These are phyloP conservation scores for Avahi laniger DNA, from an alignment of 2,797 vertebrate genomes.

Conservation along the genomic window DNA sequence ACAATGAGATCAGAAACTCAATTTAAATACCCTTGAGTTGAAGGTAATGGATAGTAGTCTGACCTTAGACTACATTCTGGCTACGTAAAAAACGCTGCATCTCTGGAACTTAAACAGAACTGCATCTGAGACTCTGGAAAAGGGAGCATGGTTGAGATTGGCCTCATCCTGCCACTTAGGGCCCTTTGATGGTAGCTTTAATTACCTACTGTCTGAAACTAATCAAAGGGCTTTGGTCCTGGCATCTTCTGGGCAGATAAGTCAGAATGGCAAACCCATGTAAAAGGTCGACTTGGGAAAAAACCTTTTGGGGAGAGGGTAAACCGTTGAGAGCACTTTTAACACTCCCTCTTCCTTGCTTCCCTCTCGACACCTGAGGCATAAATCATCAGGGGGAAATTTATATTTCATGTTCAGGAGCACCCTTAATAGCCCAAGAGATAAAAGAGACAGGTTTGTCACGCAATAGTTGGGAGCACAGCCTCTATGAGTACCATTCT, in stretches of 20 bases:
- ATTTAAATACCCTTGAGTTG: background rate
- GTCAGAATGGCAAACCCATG: background rate
- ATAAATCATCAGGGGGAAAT: background rate
- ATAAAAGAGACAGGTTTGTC: background rate
- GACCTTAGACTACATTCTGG: background rate
- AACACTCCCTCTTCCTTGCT: background rate
- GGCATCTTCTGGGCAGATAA: background rate
- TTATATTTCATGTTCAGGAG: background rate
- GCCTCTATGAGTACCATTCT: background rate
- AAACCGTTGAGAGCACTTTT: background rate
- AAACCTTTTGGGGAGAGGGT: background rate
- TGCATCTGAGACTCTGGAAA: background rate
- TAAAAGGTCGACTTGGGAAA: background rate
- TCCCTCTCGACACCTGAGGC: background rate
- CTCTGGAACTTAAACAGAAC: background rate
- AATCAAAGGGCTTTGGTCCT: background rate
- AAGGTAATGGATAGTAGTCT: background rate
- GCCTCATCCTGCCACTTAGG: background rate
- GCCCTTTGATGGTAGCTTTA: background rate
- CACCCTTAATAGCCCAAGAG: background rate
- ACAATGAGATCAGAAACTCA: background rate
- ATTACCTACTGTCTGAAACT: background rate
- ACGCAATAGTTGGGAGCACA: background rate
- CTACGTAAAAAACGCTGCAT: background rate
- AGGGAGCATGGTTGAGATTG: background rate